phyloP scores from a whole-genome alignment of 2,113 vertebrate species.

The Balaenoptera acutorostrata region DNA sequence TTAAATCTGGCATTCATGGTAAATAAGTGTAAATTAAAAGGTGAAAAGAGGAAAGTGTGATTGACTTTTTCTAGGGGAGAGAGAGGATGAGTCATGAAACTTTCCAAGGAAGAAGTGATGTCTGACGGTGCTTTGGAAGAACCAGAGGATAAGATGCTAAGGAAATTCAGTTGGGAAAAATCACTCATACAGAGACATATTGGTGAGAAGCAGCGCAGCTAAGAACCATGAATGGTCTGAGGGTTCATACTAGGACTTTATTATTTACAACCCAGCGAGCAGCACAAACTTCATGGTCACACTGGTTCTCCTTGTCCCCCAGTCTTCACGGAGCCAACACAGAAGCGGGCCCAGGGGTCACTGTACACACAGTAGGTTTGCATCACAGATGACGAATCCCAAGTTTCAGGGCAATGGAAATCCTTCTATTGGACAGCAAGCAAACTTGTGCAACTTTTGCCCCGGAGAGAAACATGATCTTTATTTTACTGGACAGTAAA shows the following conservation, averaged over 20 bases:
- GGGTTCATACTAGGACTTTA: not conserved
- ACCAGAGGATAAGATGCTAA: too few species aligned
- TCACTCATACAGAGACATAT: not conserved
- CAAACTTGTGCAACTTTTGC: not conserved
- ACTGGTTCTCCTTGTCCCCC: accelerated
- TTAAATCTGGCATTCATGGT: not conserved
- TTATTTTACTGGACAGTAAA: not conserved
- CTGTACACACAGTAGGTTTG: not conserved
- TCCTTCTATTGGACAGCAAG: not conserved
- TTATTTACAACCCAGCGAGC: not conserved
- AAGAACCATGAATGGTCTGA: not conserved
- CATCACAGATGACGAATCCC: not conserved
- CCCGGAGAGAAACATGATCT: not conserved
- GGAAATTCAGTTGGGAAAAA: not conserved
- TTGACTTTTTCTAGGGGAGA: not conserved
- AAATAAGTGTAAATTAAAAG: not conserved
- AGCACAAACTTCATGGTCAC: accelerated
- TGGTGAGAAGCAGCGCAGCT: not conserved
- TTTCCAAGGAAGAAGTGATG: not conserved
- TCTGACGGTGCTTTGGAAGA: not conserved
- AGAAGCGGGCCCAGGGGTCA: accelerated
- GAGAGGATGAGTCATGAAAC: not conserved
- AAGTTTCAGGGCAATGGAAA: not conserved
- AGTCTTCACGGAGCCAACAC: not conserved
- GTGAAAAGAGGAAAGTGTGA: not conserved